Percentiles rank a stretch among this genome's conserved stretches.
These are phyloP conservation scores for Saguinus imperator DNA, from an alignment of 2,113 vertebrate species.

Conservation along the genomic window DNA sequence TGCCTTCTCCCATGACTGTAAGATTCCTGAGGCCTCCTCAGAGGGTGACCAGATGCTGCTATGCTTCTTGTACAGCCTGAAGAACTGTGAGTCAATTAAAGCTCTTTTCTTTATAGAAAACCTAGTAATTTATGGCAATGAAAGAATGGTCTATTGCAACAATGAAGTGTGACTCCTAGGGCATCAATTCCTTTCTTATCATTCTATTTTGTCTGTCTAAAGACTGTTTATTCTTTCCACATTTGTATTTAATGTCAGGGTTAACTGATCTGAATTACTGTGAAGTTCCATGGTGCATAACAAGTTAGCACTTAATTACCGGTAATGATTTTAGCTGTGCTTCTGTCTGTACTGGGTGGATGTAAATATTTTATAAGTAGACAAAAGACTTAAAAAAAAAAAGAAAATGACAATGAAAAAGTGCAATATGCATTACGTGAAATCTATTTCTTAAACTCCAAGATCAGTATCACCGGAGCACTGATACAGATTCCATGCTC, in stretches of 20 bases:
- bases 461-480: background rate
- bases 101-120: too few species aligned
- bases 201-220: background rate
- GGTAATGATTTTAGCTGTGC: background rate
- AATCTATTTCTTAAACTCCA: background rate
- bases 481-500: background rate
- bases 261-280: background rate
- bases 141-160: too few species aligned
- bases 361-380: background rate
- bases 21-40: too few species aligned
- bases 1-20: too few species aligned
- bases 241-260: background rate
- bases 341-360: background rate
- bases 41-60: too few species aligned
- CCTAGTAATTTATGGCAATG: too few species aligned
- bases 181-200: background rate
- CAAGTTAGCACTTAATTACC: background rate
- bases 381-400: background rate
- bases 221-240: background rate
- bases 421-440: background rate
- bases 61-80: too few species aligned
- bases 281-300: background rate
- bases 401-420: background rate
- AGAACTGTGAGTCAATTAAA: too few species aligned
- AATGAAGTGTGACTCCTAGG: background rate